These are phyloP conservation scores for Brachyalestes nurse DNA, from an alignment of 2,797 vertebrate genomes.

Conservation along the genomic window DNA sequence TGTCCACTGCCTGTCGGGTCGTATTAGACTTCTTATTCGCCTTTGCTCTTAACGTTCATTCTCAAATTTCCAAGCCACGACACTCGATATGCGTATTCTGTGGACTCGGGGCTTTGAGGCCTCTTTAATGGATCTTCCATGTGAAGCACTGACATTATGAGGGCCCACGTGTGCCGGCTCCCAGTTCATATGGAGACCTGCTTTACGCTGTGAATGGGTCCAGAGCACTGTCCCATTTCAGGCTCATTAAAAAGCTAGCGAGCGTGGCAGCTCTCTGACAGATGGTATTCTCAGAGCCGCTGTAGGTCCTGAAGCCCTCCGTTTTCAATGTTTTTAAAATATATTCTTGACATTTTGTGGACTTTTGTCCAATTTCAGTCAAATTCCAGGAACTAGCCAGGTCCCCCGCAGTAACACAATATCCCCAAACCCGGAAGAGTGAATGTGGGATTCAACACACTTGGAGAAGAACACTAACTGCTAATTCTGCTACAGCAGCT, in stretches of 20 bases:
- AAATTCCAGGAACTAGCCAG: too few relatives aligned
- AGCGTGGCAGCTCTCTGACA: slow-evolving; percentile 29
- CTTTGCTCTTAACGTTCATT: slow-evolving; percentile 32
- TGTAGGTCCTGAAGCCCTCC: slow-evolving; percentile 18
- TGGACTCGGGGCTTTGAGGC: slow-evolving; percentile 32
- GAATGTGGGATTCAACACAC: too few relatives aligned
- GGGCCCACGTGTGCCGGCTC: slow-evolving; percentile 31
- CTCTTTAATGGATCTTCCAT: slow-evolving; percentile 59
- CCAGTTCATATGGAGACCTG: slow-evolving; percentile 53
- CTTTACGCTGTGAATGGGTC: slow-evolving; percentile 49
- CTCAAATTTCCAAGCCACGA: slow-evolving; percentile 32
- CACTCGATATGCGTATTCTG: slow-evolving; percentile 55
- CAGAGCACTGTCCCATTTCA: slow-evolving; percentile 51
- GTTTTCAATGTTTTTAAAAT: slow-evolving; percentile 1
- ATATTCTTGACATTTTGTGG: too few relatives aligned
- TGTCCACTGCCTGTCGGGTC: neutral
- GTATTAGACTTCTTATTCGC: neutral
- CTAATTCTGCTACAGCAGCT: too few relatives aligned
- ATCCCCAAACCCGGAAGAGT: too few relatives aligned
- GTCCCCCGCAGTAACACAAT: too few relatives aligned
- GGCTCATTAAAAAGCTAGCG: slow-evolving; percentile 47
- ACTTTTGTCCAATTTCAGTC: too few relatives aligned
- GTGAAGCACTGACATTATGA: slow-evolving; percentile 45
- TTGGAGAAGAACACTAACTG: too few relatives aligned
- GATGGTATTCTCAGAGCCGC: slow-evolving; percentile 18